Conservation (phyloP, 2,888 invertebrate species). For the Stegana nigrithorax region DNA sequence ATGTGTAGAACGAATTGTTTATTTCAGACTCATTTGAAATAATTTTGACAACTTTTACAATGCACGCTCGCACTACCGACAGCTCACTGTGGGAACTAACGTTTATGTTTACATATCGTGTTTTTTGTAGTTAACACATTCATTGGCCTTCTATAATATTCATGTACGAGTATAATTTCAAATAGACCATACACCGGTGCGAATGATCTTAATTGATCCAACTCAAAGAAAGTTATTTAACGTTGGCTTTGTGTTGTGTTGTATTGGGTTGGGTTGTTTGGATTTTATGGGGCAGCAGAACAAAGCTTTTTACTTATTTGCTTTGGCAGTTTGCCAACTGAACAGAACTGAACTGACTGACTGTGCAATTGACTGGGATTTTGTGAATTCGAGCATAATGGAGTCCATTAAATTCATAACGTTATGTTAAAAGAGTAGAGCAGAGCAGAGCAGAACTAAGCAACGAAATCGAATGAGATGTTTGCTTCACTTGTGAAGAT, state of each 20-base stretch:
- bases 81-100: too few relatives aligned
- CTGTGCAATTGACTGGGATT: slow-evolving; percentile 45
- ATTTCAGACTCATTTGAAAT: too few relatives aligned
- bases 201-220: slow-evolving; percentile 6
- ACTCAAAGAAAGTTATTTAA: slow-evolving; percentile 41
- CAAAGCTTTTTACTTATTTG: slow-evolving; percentile 17
- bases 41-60: too few relatives aligned
- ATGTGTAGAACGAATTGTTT: too few relatives aligned
- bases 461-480: slow-evolving; percentile 22
- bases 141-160: too few relatives aligned
- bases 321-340: slow-evolving; percentile 19
- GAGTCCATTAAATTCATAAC: slow-evolving; percentile 58
- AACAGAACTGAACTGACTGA: slow-evolving; percentile 1
- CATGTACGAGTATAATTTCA: too few relatives aligned
- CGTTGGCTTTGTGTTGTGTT: slow-evolving; percentile 41
- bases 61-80: too few relatives aligned
- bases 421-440: slow-evolving; percentile 34
- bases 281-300: slow-evolving; percentile 4
- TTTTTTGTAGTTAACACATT: too few relatives aligned
- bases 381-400: slow-evolving; percentile 63
- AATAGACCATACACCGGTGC: slow-evolving; percentile 56
- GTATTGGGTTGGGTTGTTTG: not conserved
- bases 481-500: too few relatives aligned
- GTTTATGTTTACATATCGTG: too few relatives aligned
- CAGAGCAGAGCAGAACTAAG: not conserved